Conservation (phyloP, 2,888 invertebrate genomes). For the Scaptodrosophila latifasciaeformis region DNA sequence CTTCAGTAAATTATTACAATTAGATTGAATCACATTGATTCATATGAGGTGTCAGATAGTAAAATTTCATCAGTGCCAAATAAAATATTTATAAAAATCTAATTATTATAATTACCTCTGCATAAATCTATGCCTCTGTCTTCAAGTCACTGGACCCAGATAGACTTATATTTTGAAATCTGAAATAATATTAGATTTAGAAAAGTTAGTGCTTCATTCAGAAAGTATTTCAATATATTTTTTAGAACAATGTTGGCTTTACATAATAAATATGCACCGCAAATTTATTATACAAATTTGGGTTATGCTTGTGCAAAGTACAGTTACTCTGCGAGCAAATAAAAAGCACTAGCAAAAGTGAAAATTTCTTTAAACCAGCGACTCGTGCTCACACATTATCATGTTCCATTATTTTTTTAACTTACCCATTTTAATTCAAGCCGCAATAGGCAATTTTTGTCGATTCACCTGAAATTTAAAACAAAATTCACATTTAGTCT, state of each 20-base stretch:
- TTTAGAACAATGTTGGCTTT: constrained; percentile 40
- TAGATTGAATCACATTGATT: constrained; percentile 66
- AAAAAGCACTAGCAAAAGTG: constrained; percentile 73
- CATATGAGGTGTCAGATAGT: constrained; percentile 74
- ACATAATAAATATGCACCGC: constrained; percentile 71
- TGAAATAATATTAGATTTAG: neutral
- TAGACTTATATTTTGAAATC: neutral
- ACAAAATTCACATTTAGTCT: neutral
- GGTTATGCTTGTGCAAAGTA: constrained; percentile 72
- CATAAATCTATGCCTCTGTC: too few species aligned
- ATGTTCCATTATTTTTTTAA: neutral
- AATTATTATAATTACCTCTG: neutral
- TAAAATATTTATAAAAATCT: neutral
- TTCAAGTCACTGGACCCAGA: too few species aligned
- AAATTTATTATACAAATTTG: constrained; percentile 61
- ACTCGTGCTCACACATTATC: constrained; percentile 62
- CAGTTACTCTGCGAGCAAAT: constrained; percentile 67
- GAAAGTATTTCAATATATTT: neutral
- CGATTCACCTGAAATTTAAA: constrained; percentile 38
- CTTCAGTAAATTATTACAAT: constrained; percentile 52
- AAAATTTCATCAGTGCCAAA: constrained; percentile 61
- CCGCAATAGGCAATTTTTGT: neutral
- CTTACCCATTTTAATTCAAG: constrained; percentile 33
- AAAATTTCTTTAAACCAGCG: constrained; percentile 68
- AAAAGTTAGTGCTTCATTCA: neutral